A percentile compares a stretch with the other conserved stretches of the same genome.
phyloP scores from a whole-genome alignment of 2,113 vertebrate genomes.

The Tichodroma muraria region DNA sequence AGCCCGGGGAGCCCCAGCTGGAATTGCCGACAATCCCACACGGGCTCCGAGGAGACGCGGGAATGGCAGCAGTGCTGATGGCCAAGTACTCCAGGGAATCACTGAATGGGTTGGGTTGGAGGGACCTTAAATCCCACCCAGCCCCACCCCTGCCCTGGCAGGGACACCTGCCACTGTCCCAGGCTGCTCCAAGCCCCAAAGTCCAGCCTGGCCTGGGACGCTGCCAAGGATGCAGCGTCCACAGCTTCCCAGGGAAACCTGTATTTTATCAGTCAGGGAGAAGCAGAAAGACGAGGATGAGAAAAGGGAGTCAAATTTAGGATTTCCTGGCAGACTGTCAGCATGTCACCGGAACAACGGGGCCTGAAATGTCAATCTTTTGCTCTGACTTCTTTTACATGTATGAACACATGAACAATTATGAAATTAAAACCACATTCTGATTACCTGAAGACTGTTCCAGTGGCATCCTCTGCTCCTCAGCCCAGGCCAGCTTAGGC shows the following conservation, averaged over 20 bases:
- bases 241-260: neutral
- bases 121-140: neutral
- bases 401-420: neutral
- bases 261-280: neutral
- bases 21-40: neutral
- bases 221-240: neutral
- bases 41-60: too few species aligned
- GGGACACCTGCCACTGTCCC: neutral
- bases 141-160: neutral
- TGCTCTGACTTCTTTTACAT: neutral
- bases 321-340: neutral
- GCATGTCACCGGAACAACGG: fast-evolving
- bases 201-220: neutral
- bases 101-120: fast-evolving
- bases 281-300: neutral
- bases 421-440: neutral
- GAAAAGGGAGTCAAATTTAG: neutral
- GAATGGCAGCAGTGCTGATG: neutral
- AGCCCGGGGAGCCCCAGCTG: neutral
- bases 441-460: slow-evolving; percentile 36
- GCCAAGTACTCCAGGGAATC: neutral
- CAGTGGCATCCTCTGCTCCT: neutral
- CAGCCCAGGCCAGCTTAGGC: neutral
- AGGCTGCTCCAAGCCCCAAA: neutral
- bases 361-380: fast-evolving